phyloP scores from a whole-genome alignment of 2,797 vertebrate species.

The Protosalanx chinensis region DNA sequence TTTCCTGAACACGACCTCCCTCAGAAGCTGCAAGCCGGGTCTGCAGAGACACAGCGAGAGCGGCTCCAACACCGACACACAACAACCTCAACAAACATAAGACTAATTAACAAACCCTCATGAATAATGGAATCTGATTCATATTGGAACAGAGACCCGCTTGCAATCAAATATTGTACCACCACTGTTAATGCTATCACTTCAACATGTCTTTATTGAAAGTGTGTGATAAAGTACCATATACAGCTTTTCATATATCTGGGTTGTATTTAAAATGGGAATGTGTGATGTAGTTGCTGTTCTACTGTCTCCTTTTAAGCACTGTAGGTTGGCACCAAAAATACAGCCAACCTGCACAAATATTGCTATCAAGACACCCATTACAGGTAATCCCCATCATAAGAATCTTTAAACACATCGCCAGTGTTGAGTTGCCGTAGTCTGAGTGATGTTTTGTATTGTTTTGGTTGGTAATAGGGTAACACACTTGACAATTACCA shows the following conservation, averaged over 20 bases:
- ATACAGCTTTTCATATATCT: background rate
- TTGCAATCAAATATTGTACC: background rate
- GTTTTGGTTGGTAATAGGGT: too few relatives aligned
- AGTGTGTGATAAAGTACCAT: background rate
- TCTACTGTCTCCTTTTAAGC: too few relatives aligned
- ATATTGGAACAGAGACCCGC: background rate
- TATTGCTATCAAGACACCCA: too few relatives aligned
- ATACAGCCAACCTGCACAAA: too few relatives aligned
- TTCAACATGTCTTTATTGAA: background rate
- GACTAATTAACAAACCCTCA: conserved; percentile 7
- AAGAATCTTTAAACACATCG: too few relatives aligned
- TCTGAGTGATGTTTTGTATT: too few relatives aligned
- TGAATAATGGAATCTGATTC: background rate
- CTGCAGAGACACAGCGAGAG: background rate
- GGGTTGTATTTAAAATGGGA: background rate
- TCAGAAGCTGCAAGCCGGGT: background rate
- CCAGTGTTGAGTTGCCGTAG: too few relatives aligned
- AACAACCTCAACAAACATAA: background rate
- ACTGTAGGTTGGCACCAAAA: too few relatives aligned
- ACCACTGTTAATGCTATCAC: background rate
- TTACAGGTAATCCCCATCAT: too few relatives aligned
- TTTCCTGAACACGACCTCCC: background rate
- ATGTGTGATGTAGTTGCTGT: background rate
- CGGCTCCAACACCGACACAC: background rate
- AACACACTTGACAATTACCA: too few relatives aligned